Evolutionary conservation across 2,113 vertebrate genomes (phyloP), one percentile per base, ranked within the genome.

Genomic region (Zosterops pallidus): DNA sequence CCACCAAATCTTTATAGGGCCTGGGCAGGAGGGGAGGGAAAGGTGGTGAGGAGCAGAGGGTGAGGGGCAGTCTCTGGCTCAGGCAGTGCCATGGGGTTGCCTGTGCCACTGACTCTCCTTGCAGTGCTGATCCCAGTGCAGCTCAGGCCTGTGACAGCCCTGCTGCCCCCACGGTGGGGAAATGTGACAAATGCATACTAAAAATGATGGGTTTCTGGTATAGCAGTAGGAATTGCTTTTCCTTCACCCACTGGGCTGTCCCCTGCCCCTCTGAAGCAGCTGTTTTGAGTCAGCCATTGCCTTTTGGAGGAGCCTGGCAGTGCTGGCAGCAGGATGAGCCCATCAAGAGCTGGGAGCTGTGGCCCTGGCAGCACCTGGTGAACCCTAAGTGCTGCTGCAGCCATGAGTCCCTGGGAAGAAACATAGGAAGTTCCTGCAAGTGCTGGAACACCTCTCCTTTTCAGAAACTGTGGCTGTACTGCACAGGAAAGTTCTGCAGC

Each of bases 211-310:
- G 50, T 56, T 76, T 65, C 49, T 64, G 63, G 17, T 42, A n/a
- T 1, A 55, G 33, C 5, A 44, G 60, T 33, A 49, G 35, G 35
- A 69, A 28, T 41, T 69, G 75, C 7, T 63, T 55, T 55, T 46
- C 56, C 60, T 6, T 0, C 6, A 3, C 2, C 29, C 13, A 28
- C 25, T 1, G 6, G 37, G 26, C 18, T 75, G n/a, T 68, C 2
- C 46, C 18, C 44, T 35, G 28, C 33, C 52, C 21, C 26, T 47
- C 24, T 24, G 46, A 42, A 41, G n/a, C n/a, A 67, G 65, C 25
- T 62, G 29, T 12, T n/a, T 12, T 2, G 11, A 70, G 50, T 17
- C 64, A 50, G 21, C n/a, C 59, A 0, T 24, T 41, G 49, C 9
- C 2, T 63, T 56, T 33, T 50, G 49, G 55, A 41, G 44, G 39